Conservation (phyloP, 92 coral and sea anemone species). For the Umimayanthus kanabou region DNA sequence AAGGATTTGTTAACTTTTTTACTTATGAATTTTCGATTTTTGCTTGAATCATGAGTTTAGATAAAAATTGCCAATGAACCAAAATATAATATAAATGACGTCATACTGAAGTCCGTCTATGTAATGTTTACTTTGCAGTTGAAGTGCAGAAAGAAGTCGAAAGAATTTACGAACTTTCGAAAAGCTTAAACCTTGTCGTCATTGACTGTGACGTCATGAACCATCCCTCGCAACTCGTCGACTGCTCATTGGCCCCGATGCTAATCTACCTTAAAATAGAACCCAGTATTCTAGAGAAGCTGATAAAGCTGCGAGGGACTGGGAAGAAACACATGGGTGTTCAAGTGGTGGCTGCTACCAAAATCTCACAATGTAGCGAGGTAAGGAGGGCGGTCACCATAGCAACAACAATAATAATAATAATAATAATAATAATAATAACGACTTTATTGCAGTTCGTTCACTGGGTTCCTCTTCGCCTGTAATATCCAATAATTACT, state of each 20-base stretch:
- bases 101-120: neutral
- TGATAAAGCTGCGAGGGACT: conserved; percentile 88
- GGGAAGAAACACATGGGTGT: conserved; percentile 78
- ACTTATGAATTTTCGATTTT: no score
- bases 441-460: no score
- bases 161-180: conserved; percentile 83
- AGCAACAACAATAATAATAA: no score
- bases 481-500: no score
- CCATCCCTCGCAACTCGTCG: conserved; percentile 92
- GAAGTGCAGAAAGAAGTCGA: conserved; percentile 95
- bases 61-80: no score
- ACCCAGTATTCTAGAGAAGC: conserved; percentile 87
- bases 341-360: conserved; percentile 85
- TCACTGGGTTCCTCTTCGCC: no score
- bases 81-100: no score
- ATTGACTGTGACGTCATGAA: conserved; percentile 95
- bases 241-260: conserved; percentile 94
- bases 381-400: conserved; percentile 20
- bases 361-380: conserved; percentile 78
- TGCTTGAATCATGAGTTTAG: no score
- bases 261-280: conserved; percentile 90
- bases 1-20: no score
- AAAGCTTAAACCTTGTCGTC: conserved; percentile 82
- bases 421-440: no score
- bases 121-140: conserved; percentile 45